Evolutionary conservation across 1,140 invertebrate species (phyloP).

Genomic region (Octopus sinensis): DNA sequence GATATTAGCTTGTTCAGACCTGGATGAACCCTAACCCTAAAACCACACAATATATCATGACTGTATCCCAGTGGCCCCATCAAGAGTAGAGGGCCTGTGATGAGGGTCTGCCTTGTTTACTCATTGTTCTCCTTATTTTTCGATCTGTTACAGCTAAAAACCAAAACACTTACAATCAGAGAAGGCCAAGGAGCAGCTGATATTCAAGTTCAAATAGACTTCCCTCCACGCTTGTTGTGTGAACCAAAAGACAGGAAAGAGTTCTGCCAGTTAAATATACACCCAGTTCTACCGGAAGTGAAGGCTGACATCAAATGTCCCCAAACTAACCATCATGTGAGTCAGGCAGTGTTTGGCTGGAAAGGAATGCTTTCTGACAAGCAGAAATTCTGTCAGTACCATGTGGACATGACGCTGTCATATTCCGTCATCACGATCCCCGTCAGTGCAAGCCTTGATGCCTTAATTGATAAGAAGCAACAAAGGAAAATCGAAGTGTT

Average conservation of each 20-base stretch:
- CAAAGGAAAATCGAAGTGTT: constrained; percentile 21
- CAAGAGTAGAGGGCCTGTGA: no score
- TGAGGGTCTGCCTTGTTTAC: neutral
- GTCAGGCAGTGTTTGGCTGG: neutral
- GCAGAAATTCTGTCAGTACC: constrained; percentile 19
- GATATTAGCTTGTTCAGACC: no score
- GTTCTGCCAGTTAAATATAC: neutral
- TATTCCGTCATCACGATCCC: constrained; percentile 20
- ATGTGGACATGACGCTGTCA: constrained; percentile 24
- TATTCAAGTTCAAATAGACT: neutral
- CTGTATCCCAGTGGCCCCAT: neutral
- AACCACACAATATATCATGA: neutral
- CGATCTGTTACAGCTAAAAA: neutral
- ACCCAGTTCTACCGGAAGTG: neutral
- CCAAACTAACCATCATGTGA: neutral
- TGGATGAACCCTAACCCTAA: neutral
- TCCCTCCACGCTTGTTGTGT: neutral
- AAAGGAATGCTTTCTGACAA: neutral
- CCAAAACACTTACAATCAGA: neutral
- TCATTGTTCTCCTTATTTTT: neutral
- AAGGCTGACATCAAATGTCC: neutral
- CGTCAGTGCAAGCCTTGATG: constrained; percentile 32
- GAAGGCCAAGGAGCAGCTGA: neutral
- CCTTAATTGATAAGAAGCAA: constrained; percentile 34
- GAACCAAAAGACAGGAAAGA: neutral